Evolutionary conservation across 2,113 vertebrate species (phyloP).

Genomic region (Phaethon lepturus): DNA sequence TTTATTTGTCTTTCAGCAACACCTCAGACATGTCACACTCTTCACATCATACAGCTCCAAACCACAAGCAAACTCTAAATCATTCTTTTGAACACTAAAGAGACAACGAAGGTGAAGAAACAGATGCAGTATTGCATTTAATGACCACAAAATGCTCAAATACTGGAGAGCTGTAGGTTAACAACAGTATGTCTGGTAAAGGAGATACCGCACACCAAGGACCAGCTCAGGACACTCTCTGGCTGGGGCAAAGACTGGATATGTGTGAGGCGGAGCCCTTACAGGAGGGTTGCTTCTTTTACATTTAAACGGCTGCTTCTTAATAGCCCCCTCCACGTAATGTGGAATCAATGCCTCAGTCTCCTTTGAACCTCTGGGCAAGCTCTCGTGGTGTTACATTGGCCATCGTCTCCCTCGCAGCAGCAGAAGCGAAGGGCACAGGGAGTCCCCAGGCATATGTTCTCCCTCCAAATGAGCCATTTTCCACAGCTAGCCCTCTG

Average conservation of each 20-base stretch:
- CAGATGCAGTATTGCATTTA: not conserved
- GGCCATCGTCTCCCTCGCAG: not conserved
- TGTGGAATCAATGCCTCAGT: not conserved
- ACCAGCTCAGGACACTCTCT: not conserved
- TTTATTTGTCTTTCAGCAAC: not conserved
- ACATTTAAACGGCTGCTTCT: not conserved
- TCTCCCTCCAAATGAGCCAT: not conserved
- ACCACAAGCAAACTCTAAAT: not conserved
- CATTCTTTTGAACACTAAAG: not conserved
- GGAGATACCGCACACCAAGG: fast-evolving
- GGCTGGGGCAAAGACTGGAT: not conserved
- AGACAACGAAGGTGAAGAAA: not conserved
- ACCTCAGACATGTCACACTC: not conserved
- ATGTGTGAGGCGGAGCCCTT: fast-evolving
- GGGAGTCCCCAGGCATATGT: not conserved
- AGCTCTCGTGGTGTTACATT: fast-evolving
- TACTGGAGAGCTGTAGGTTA: not conserved
- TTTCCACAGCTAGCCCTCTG: not conserved
- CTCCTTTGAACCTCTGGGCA: not conserved
- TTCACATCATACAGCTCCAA: not conserved
- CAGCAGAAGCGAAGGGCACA: not conserved
- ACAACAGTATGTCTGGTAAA: not conserved
- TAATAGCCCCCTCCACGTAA: not conserved
- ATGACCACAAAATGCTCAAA: not conserved
- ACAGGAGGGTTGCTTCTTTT: not conserved